Conservation (phyloP, 2,797 vertebrate genomes). For the Ambastaia sidthimunki region DNA sequence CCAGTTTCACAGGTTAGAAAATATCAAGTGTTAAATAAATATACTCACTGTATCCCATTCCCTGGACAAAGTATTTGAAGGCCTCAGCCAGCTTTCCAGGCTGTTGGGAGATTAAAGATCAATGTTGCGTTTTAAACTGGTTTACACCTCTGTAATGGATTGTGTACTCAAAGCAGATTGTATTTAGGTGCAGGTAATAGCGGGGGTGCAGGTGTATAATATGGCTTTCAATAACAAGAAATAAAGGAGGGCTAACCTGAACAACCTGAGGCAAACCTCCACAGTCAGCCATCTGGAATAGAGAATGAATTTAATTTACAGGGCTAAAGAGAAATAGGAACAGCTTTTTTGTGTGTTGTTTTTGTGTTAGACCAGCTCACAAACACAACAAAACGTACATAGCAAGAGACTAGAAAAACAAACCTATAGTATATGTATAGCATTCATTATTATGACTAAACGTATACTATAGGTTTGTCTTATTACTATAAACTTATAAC, state of each 20-base stretch:
- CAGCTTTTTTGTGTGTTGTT: too few species aligned
- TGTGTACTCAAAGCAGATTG: not conserved
- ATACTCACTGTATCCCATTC: conserved; percentile 86
- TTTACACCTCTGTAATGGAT: not conserved
- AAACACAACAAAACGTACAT: not conserved
- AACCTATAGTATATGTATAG: too few species aligned
- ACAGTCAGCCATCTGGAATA: conserved; percentile 94
- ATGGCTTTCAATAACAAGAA: not conserved
- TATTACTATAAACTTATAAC: too few species aligned
- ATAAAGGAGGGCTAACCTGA: conserved; percentile 79
- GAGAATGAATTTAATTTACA: not conserved
- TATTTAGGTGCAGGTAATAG: not conserved
- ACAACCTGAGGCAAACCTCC: conserved; percentile 95
- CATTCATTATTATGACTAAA: too few species aligned
- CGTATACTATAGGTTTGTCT: too few species aligned
- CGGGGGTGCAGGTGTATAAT: not conserved
- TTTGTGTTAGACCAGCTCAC: too few species aligned
- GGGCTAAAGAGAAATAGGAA: not conserved
- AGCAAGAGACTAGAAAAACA: not conserved
- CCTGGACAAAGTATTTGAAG: conserved; percentile 86
- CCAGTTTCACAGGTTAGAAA: conserved; percentile 13
- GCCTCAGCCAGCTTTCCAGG: conserved; percentile 84
- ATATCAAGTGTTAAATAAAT: conserved; percentile 9
- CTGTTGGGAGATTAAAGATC: conserved; percentile 73
- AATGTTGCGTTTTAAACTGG: not conserved